Evolutionary conservation across 2,113 vertebrate genomes (phyloP), one percentile per base, ranked within the genome.

Genomic region (Brevimyrus niger): DNA sequence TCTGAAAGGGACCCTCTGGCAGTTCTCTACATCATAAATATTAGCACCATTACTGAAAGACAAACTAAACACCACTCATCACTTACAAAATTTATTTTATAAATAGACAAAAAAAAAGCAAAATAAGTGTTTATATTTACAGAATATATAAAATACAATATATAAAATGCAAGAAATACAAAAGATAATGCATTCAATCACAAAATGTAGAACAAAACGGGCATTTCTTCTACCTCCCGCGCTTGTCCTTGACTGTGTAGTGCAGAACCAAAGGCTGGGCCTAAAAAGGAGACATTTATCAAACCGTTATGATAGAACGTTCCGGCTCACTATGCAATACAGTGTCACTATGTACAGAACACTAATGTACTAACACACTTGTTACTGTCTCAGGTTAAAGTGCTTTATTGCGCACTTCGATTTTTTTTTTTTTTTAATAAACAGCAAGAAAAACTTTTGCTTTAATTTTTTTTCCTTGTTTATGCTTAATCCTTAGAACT

Each of bases 131-230:
- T 94, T 96, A 93, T 95, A 95, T 95, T 95, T 95, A 96, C 35
- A 76, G 11, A 46, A 94, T 96, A 96, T 61, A 95, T 95, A 96
- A 96, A 96, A 96, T 96, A 96, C 93, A 96, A 94, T 96, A 95
- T 96, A 90, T 95, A 94, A 95, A 73, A 94, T 95, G 95, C 94
- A 95, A 95, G 95, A 95, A 95, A 88, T 96, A 96, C 96, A 96
- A 91, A 91, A 92, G 88, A 90, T 87, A 42, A 92, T 73, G 19
- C 76, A 38, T 76, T 38, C 35, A 76, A 76, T 76, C 87, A 92
- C 92, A 90, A 89, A 88, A 55, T 51, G 73, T 35, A 8, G 1
- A 86, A 51, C 47, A 87, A 87, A 87, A 48, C 21, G 73, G 61
- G 47, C 4, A 83, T 48, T 4, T 38, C 31, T 89, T 69, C 88